These are phyloP conservation scores for Ceratosolen solmsi DNA, from an alignment of 1,140 invertebrate genomes.

Conservation along the genomic window DNA sequence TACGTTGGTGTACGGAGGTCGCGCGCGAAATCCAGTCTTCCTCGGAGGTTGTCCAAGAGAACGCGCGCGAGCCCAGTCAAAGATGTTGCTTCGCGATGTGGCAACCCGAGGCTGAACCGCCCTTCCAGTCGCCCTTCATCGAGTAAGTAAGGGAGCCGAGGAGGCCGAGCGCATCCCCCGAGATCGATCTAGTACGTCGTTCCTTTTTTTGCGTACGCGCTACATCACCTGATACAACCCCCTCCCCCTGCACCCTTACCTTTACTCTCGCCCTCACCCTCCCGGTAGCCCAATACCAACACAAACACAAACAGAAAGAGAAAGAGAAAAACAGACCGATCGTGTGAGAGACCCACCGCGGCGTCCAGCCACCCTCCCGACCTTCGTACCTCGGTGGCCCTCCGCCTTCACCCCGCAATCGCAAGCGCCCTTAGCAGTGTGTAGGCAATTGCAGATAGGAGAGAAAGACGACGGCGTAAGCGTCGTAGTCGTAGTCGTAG, in stretches of 20 bases:
- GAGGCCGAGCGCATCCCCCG: background rate
- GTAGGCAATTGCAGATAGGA: background rate
- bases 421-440: constrained; percentile 38
- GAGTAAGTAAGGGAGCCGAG: constrained; percentile 60
- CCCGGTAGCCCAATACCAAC: too few relatives aligned
- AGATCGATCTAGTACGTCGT: background rate
- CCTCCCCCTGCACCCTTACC: too few relatives aligned
- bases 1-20: background rate
- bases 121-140: constrained; percentile 61
- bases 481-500: too few relatives aligned
- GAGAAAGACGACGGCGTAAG: background rate
- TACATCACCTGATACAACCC: too few relatives aligned
- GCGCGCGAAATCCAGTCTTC: background rate
- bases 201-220: constrained; percentile 19
- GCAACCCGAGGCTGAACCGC: constrained; percentile 66
- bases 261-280: too few relatives aligned
- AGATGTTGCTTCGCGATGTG: constrained; percentile 68
- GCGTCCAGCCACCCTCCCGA: too few relatives aligned
- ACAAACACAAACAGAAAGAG: too few relatives aligned
- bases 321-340: too few relatives aligned
- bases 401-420: background rate
- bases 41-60: background rate
- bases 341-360: too few relatives aligned
- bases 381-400: too few relatives aligned
- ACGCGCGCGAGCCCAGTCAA: constrained; percentile 35